These are phyloP conservation scores for Anguilla marmorata DNA, from an alignment of 2,797 vertebrate genomes.

Conservation along the genomic window DNA sequence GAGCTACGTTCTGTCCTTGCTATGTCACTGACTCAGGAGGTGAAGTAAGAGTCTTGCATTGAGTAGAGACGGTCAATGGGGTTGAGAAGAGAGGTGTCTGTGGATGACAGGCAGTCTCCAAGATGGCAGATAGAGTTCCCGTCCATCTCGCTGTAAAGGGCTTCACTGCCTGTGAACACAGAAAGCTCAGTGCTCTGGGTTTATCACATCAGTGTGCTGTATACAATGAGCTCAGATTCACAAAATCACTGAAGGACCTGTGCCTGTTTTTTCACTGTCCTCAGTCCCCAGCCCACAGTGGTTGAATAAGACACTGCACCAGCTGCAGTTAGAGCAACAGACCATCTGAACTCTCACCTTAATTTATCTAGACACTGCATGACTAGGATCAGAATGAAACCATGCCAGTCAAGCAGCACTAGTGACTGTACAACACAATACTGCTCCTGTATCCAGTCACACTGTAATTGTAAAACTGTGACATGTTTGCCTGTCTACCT, in stretches of 20 bases:
- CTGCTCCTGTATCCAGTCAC: neutral
- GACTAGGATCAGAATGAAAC: neutral
- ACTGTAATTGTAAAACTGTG: neutral
- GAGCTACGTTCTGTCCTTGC: constrained; percentile 14
- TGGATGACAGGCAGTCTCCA: constrained; percentile 78
- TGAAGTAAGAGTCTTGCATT: constrained; percentile 98
- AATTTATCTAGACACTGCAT: neutral
- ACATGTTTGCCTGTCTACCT: neutral
- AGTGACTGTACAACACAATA: neutral
- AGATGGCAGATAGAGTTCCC: constrained; percentile 82
- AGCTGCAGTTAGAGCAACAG: neutral
- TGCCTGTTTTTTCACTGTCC: neutral
- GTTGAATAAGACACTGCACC: neutral
- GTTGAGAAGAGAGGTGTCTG: constrained; percentile 82
- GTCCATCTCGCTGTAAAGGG: constrained; percentile 82
- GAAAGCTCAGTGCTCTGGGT: neutral
- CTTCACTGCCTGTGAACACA: constrained; percentile 78
- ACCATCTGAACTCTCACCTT: neutral
- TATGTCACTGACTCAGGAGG: constrained; percentile 79
- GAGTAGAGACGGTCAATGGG: constrained; percentile 96
- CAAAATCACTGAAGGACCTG: neutral
- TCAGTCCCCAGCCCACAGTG: neutral
- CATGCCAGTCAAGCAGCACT: neutral
- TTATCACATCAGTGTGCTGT: neutral
- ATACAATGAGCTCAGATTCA: neutral